These are phyloP conservation scores for Neria commutata DNA, from an alignment of 2,888 invertebrate genomes.

Conservation along the genomic window DNA sequence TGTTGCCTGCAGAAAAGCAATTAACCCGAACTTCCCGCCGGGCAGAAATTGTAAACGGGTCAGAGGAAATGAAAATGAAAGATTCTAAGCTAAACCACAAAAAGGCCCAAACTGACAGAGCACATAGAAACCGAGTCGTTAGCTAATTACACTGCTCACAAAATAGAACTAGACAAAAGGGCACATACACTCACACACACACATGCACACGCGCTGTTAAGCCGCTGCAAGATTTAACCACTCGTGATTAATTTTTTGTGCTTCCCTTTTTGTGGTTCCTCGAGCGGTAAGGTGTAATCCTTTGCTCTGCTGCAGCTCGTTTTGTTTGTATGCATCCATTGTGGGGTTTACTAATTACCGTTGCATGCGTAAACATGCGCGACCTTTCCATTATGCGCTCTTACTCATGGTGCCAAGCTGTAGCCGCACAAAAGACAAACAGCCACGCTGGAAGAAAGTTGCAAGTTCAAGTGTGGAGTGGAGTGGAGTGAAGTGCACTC, in stretches of 20 bases:
- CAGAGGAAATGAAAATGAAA: background rate
- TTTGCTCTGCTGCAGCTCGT: background rate
- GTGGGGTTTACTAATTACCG: background rate
- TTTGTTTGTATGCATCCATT: background rate
- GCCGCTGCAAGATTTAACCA: too few species aligned
- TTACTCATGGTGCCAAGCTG: too few species aligned
- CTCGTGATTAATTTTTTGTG: too few species aligned
- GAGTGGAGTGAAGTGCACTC: background rate
- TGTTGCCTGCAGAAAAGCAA: too few species aligned
- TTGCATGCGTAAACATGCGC: background rate
- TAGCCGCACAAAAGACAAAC: background rate
- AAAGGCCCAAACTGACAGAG: background rate
- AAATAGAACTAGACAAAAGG: background rate
- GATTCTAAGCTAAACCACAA: constrained; percentile 2
- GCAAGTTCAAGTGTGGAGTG: background rate
- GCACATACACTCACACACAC: background rate
- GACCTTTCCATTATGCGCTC: background rate
- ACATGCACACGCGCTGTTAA: too few species aligned
- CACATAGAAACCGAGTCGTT: background rate
- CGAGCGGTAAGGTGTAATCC: background rate
- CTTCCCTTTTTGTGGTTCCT: too few species aligned
- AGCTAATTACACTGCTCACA: background rate
- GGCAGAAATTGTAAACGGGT: background rate
- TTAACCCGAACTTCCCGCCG: background rate
- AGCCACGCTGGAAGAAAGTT: too few species aligned